Evolutionary conservation across 2,888 invertebrate species (phyloP).

Genomic region (Shargacucullia verbasci): DNA sequence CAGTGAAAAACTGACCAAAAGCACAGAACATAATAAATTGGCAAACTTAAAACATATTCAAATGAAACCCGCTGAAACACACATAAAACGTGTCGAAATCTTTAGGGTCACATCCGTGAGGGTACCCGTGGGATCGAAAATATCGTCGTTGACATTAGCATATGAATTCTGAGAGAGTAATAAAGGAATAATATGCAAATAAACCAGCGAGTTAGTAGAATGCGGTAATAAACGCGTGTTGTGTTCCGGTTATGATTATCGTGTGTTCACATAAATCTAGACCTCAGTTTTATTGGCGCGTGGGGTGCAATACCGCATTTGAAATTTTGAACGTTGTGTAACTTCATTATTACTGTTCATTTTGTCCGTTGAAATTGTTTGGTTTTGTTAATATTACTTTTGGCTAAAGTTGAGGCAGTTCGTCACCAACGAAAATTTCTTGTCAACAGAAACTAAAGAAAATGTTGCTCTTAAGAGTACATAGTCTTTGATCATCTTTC

Average conservation of each 20-base stretch:
- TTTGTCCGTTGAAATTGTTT: constrained; percentile 27
- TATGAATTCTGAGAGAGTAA: constrained; percentile 82
- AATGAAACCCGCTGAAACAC: constrained; percentile 58
- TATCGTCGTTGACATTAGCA: constrained; percentile 77
- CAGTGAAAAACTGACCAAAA: constrained; percentile 37
- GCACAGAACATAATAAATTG: constrained; percentile 50
- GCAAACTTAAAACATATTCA: constrained; percentile 60
- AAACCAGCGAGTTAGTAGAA: constrained; percentile 63
- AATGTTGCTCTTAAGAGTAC: too few species aligned
- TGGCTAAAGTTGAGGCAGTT: too few species aligned
- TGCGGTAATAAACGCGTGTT: constrained; percentile 68
- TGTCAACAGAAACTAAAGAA: too few species aligned
- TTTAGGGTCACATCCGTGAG: constrained; percentile 68
- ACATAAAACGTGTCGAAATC: constrained; percentile 67
- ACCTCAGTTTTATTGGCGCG: constrained; percentile 54
- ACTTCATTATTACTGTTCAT: constrained; percentile 51
- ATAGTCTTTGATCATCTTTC: too few species aligned
- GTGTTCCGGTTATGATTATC: constrained; percentile 68
- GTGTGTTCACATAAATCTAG: constrained; percentile 60
- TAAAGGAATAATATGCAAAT: constrained; percentile 87
- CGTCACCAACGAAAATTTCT: too few species aligned
- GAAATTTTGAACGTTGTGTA: constrained; percentile 16
- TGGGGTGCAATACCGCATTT: constrained; percentile 43
- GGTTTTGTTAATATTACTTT: not conserved
- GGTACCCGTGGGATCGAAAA: constrained; percentile 73